Percentiles rank a stretch among this genome's conserved stretches.
Evolutionary conservation across 2,888 invertebrate species (phyloP).

Genomic region (Pandemis corylana): DNA sequence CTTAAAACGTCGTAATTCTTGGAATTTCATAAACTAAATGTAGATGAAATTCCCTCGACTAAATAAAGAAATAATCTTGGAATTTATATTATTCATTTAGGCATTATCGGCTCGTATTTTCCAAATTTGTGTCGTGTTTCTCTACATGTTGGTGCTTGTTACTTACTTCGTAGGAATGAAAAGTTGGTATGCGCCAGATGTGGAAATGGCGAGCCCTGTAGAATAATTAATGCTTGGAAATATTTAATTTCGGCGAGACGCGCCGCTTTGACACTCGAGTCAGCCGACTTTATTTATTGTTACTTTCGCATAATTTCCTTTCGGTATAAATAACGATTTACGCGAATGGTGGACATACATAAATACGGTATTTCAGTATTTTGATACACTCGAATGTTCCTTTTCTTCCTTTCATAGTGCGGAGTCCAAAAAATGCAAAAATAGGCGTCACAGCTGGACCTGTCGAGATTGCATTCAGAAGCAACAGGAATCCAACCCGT

Average conservation of each 20-base stretch:
- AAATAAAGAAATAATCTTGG: not conserved
- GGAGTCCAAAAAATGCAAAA: not conserved
- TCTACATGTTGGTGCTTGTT: slow-evolving; percentile 21
- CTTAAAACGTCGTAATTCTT: not conserved
- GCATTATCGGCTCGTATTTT: slow-evolving; percentile 3
- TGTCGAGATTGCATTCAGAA: not conserved
- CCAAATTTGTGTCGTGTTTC: not conserved
- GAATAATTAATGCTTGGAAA: slow-evolving; percentile 53
- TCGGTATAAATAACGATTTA: slow-evolving; percentile 27
- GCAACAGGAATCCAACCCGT: not conserved
- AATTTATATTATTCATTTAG: not conserved
- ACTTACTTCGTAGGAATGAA: slow-evolving; percentile 17
- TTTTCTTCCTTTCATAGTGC: too few relatives aligned
- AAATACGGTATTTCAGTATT: not conserved
- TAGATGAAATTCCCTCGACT: not conserved
- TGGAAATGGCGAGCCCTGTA: slow-evolving; percentile 44
- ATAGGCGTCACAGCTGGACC: not conserved
- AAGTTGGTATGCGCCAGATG: slow-evolving; percentile 44
- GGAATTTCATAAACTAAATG: not conserved
- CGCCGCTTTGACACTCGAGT: slow-evolving; percentile 49
- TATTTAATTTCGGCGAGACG: slow-evolving; percentile 53
- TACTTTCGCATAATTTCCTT: slow-evolving; percentile 23
- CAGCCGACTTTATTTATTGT: slow-evolving; percentile 49
- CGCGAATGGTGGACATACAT: slow-evolving; percentile 21
- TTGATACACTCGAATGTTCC: too few relatives aligned